Evolutionary conservation across 2,888 invertebrate species (phyloP).

Genomic region (Dicycla oo): DNA sequence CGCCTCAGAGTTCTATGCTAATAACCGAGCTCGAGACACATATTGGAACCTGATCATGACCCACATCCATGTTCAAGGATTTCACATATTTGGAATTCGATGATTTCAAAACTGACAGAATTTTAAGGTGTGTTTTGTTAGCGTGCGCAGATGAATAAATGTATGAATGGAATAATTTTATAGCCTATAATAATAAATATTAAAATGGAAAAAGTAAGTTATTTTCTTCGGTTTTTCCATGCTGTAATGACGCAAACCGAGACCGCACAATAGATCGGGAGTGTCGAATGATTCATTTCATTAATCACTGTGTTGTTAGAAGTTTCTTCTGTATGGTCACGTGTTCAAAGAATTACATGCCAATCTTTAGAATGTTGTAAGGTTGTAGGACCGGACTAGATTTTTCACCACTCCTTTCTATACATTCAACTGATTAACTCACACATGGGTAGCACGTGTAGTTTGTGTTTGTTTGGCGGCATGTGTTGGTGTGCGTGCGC

Average conservation of each 20-base stretch:
- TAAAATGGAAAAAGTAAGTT: constrained; percentile 50
- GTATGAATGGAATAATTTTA: constrained; percentile 69
- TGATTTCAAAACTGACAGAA: constrained; percentile 87
- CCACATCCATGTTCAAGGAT: constrained; percentile 89
- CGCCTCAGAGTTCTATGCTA: constrained; percentile 86
- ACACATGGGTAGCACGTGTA: constrained; percentile 63
- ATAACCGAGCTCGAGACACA: constrained; percentile 86
- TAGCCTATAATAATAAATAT: constrained; percentile 46
- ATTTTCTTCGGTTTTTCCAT: constrained; percentile 72
- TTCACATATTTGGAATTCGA: constrained; percentile 89
- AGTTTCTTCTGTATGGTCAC: constrained; percentile 50
- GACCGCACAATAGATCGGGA: constrained; percentile 66
- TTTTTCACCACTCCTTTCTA: constrained; percentile 87
- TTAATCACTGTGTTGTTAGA: constrained; percentile 65
- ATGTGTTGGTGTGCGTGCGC: constrained; percentile 68
- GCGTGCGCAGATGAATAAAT: constrained; percentile 74
- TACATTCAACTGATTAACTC: constrained; percentile 69
- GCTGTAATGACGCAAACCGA: constrained; percentile 61
- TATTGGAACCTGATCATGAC: constrained; percentile 89
- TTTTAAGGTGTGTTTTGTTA: constrained; percentile 84
- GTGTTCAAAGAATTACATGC: constrained; percentile 62
- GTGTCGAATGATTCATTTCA: constrained; percentile 67
- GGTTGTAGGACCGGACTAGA: constrained; percentile 77
- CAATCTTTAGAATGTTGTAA: constrained; percentile 69
- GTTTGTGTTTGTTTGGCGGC: constrained; percentile 70